Base-by-base conservation (phyloP, 2,797 vertebrate species). In the Molossus alvarezi region DNA sequence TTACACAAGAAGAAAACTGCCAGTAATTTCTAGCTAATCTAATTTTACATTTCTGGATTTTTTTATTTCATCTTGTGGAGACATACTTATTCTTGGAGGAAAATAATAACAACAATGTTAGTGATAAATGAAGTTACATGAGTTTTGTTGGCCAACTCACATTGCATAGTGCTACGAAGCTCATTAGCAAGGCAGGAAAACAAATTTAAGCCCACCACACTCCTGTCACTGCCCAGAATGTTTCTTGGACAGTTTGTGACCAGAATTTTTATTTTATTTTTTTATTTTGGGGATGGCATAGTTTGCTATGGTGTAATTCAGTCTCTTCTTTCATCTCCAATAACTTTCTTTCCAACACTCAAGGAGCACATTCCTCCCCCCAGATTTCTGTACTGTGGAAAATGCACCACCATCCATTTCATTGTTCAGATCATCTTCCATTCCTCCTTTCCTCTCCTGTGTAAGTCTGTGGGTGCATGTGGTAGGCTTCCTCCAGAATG, bases 11-110 rank as follows among this genome's bases (percentile, higher is more conserved):
- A 92, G 75, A 95, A 92, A 95, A 96, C 79, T 85, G 64, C 58
- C 95, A 95, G 94, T 84, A 80, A 95, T 94, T 92, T 96, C 82
- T 93, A 95, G 81, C 84, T 96, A 97, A 96, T 94, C 93, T 96
- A 95, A 97, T 95, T 98, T 97, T 90, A 95, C 80, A 90, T 92
- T 95, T 97, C 79, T 88, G 60, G 77, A 83, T 88, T 96, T 97
- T 93, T 51, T 84, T 25, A 95, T 92, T 97, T 93, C 60, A 82
- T 95, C 58, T 55, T 53, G 48, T 80, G 64, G 73, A 95, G 73
- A 94, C 14, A 80, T 60, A 77, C 84, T 97, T 92, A 91, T 86
- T 96, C 77, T 92, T 82, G 79, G 60, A 93, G 77, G 67, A 21
- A 64, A 76, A 91, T 62, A 76, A 91, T 62, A 84, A 62, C 65